Percentiles rank a stretch among this genome's conserved stretches.
phyloP scores from a whole-genome alignment of 1,140 invertebrate species.

The Asbolus verrucosus region DNA sequence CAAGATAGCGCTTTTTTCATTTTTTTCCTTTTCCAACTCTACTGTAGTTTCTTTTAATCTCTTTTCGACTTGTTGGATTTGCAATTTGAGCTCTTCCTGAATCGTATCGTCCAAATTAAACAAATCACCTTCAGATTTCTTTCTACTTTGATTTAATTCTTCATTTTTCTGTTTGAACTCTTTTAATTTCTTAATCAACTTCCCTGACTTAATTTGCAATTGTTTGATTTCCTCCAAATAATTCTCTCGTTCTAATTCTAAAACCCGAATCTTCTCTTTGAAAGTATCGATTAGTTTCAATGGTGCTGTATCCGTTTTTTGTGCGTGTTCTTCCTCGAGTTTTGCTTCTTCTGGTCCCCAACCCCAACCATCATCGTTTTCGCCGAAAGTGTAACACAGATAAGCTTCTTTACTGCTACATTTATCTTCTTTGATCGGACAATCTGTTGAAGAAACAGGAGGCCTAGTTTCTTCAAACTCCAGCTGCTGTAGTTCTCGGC shows the following conservation, averaged over 20 bases:
- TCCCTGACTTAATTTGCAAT: slow-evolving; percentile 74
- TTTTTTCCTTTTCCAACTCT: slow-evolving; percentile 71
- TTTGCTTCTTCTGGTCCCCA: slow-evolving; percentile 70
- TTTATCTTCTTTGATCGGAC: slow-evolving; percentile 39
- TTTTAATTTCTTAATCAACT: slow-evolving; percentile 80
- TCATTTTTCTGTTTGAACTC: slow-evolving; percentile 77
- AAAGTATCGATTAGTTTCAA: slow-evolving; percentile 66
- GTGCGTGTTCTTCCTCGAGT: slow-evolving; percentile 63
- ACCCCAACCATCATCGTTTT: slow-evolving; percentile 69
- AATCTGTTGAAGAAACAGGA: not conserved
- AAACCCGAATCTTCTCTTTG: slow-evolving; percentile 66
- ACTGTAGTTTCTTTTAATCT: slow-evolving; percentile 70
- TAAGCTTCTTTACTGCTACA: slow-evolving; percentile 68
- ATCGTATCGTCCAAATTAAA: slow-evolving; percentile 79
- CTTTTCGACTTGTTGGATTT: slow-evolving; percentile 75
- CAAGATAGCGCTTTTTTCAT: slow-evolving; percentile 74
- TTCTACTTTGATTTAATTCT: slow-evolving; percentile 71
- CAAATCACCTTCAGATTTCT: slow-evolving; percentile 68
- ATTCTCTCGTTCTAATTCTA: slow-evolving; percentile 67
- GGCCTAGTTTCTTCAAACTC: slow-evolving; percentile 20
- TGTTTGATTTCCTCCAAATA: slow-evolving; percentile 71
- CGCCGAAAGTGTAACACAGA: slow-evolving; percentile 64
- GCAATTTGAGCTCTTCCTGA: slow-evolving; percentile 79
- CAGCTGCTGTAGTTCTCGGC: slow-evolving; percentile 39
- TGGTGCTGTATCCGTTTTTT: slow-evolving; percentile 50